A percentile compares a stretch with the other conserved stretches of the same genome.
Conservation (phyloP, 2,113 vertebrate species). For the Chloebia gouldiae region DNA sequence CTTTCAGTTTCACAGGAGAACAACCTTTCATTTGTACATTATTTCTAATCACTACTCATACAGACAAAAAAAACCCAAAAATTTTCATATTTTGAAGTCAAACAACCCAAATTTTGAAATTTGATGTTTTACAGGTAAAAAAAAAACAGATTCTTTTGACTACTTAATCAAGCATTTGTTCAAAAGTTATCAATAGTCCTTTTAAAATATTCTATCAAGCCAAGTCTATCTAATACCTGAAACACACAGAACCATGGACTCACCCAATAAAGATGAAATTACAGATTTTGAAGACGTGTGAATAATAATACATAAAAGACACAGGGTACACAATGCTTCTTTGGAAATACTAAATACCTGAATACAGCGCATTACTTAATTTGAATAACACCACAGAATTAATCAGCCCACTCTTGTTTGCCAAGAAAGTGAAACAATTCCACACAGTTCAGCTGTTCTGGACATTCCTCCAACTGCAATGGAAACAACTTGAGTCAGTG, state of each 20-base stretch:
- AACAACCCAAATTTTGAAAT: neutral
- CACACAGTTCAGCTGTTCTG: neutral
- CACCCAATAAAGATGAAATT: neutral
- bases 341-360: neutral
- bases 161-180: neutral
- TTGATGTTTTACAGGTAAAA: neutral
- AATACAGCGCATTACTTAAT: neutral
- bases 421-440: neutral
- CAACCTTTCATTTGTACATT: neutral
- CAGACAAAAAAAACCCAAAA: neutral
- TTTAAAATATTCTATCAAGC: neutral
- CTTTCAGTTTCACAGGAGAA: neutral
- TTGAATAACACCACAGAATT: neutral
- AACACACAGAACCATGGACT: neutral
- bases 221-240: neutral
- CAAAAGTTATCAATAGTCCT: neutral
- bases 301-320: neutral
- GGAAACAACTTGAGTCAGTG: neutral
- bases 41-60: neutral
- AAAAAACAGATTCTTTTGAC: neutral
- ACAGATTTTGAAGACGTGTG: neutral
- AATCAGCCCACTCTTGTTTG: neutral
- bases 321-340: accelerated
- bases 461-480: neutral
- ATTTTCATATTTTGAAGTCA: neutral